Evolutionary conservation across 2,797 vertebrate genomes (phyloP).

Genomic region (Crax fasciolata): DNA sequence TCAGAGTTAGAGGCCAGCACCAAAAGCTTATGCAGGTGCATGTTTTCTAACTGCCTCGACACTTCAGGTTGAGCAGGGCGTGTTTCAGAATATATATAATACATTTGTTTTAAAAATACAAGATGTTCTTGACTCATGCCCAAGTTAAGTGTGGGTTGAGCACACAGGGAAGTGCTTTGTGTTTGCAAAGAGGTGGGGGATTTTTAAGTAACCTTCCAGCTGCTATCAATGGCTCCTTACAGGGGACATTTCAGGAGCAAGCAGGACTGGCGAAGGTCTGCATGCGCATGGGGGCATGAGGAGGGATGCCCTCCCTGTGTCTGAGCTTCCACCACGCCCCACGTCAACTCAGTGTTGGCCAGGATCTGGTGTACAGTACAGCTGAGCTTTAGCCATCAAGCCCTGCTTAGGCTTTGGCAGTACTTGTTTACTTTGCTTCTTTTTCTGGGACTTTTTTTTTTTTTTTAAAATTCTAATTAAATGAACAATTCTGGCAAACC

Average conservation of each 20-base stretch:
- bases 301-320: background rate
- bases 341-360: accelerated
- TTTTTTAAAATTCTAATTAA: background rate
- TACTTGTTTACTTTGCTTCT: background rate
- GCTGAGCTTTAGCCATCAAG: background rate
- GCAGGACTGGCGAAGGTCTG: accelerated
- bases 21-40: background rate
- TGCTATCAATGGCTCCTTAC: background rate
- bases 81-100: background rate
- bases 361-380: background rate
- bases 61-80: accelerated
- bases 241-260: background rate
- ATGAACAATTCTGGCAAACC: background rate
- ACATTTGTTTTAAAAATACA: background rate
- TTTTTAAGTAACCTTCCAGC: background rate
- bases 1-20: background rate
- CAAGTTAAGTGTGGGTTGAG: background rate
- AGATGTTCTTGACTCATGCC: background rate
- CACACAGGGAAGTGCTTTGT: background rate
- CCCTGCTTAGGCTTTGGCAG: background rate
- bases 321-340: background rate
- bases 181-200: background rate
- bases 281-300: background rate
- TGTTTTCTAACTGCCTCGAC: background rate
- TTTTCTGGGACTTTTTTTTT: background rate